phyloP scores from a whole-genome alignment of 2,113 vertebrate species.

The human (Homo sapiens) region DNA sequence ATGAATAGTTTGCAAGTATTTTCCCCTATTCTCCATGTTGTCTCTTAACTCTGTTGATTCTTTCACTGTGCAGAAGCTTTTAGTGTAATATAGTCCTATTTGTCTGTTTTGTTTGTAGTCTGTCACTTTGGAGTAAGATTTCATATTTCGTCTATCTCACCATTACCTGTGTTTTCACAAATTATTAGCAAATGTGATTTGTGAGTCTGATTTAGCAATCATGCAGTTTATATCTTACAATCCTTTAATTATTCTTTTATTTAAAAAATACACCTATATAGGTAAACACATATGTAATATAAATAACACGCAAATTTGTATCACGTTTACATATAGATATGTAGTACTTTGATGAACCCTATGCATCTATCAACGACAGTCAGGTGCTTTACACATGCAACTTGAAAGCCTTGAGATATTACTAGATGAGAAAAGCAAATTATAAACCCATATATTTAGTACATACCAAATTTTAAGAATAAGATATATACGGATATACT shows the following conservation, averaged over 20 bases:
- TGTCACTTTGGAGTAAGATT: not conserved
- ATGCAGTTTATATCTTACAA: not conserved
- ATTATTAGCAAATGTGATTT: not conserved
- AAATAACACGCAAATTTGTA: not conserved
- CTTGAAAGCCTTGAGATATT: not conserved
- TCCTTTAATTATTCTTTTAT: not conserved
- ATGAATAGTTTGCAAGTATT: not conserved
- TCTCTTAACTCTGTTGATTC: not conserved
- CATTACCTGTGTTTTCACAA: not conserved
- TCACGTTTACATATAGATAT: not conserved
- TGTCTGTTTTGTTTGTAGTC: not conserved
- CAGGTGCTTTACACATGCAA: not conserved
- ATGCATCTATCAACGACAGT: not conserved
- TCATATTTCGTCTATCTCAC: not conserved
- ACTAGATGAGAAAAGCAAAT: not conserved
- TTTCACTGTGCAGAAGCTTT: not conserved
- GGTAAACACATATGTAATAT: not conserved
- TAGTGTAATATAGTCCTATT: not conserved
- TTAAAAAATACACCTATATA: not conserved
- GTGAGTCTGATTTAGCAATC: not conserved
- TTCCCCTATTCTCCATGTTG: not conserved
- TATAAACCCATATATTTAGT: not conserved
- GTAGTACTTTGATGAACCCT: not conserved
- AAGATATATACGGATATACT: not conserved
- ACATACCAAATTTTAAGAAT: not conserved